A percentile compares a stretch with the other conserved stretches of the same genome.
Conservation (phyloP, 2,797 vertebrate genomes). For the Sebastes taczanowskii region DNA sequence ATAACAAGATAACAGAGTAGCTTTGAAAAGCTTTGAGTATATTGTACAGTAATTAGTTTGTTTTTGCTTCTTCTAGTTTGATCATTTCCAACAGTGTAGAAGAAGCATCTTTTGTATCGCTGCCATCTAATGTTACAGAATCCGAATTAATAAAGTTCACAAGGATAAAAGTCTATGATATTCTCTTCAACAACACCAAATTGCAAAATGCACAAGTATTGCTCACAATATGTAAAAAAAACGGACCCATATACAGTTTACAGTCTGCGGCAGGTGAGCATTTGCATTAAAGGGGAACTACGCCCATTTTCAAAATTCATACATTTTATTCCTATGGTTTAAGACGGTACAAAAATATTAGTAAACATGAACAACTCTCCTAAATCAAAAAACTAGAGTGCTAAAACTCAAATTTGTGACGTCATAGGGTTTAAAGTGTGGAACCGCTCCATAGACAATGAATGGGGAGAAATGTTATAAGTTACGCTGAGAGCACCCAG, state of each 20-base stretch:
- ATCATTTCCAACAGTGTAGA: neutral
- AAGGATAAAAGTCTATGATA: neutral
- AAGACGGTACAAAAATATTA: accelerated
- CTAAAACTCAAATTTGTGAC: no score
- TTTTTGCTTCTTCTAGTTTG: neutral
- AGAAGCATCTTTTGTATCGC: accelerated
- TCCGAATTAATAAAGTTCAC: neutral
- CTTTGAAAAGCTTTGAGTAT: neutral
- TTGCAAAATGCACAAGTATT: no score
- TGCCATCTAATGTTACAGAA: neutral
- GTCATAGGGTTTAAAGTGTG: no score
- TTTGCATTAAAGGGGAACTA: no score
- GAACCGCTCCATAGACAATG: no score
- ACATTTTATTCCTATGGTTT: accelerated
- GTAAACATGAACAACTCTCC: no score
- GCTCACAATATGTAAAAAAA: no score
- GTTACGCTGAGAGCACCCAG: accelerated
- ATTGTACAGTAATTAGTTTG: neutral
- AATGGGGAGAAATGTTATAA: no score
- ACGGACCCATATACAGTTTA: no score
- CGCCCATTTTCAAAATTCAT: no score
- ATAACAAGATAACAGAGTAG: neutral
- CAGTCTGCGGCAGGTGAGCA: no score
- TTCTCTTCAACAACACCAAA: neutral
- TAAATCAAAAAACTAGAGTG: no score